Evolutionary conservation across 2,888 invertebrate genomes (phyloP).

Genomic region (Clitarchus hookeri): DNA sequence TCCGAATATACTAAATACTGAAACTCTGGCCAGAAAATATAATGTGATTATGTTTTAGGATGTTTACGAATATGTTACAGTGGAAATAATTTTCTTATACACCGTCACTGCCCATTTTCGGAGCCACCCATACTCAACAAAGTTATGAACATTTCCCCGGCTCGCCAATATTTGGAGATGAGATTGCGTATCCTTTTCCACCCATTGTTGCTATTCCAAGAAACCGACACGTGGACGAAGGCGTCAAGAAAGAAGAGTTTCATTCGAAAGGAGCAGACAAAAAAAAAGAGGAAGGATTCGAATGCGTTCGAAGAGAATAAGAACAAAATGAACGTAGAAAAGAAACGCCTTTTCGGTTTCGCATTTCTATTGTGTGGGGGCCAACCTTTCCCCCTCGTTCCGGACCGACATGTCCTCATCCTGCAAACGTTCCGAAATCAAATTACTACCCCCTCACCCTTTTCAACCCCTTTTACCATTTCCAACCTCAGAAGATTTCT

Average conservation of each 20-base stretch:
- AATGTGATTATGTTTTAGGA: no score
- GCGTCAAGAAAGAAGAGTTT: background rate
- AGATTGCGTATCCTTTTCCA: no score
- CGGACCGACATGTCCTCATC: background rate
- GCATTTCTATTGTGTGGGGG: background rate
- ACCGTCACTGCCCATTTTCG: no score
- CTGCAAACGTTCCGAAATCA: background rate
- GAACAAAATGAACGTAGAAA: background rate
- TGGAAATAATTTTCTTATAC: no score
- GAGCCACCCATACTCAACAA: no score
- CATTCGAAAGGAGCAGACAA: background rate
- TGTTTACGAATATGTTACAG: no score
- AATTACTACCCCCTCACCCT: background rate
- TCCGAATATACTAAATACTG: no score
- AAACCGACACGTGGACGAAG: background rate
- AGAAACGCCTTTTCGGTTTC: background rate
- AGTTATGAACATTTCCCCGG: no score
- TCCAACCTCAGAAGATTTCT: background rate
- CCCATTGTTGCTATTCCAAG: no score
- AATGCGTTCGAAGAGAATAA: background rate
- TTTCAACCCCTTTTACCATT: background rate
- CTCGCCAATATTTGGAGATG: no score
- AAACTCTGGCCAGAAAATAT: no score
- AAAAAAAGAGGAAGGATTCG: background rate
- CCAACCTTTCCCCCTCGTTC: background rate